Base-by-base conservation (phyloP, 2,113 vertebrate genomes). In the Epinephelus cyanopodus region DNA sequence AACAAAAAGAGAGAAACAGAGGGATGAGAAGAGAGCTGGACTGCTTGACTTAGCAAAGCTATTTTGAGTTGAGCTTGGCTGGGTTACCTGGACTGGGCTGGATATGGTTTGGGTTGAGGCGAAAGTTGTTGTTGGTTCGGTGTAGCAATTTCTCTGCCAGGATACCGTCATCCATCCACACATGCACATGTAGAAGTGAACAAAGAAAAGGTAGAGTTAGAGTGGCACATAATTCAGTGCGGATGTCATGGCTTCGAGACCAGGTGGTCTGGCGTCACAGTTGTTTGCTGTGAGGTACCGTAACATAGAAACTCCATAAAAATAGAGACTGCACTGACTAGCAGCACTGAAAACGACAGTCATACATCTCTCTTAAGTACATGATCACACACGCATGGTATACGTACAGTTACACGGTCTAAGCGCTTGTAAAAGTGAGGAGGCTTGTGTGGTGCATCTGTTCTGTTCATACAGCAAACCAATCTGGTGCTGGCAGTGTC, bases 41-140 rank as follows among this genome's bases (percentile, higher is more conserved):
- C 83, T 47, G 61, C 83, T 86, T 60, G 89, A 90, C 86, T 86
- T 91, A 84, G 89, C 87, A 83, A 87, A 85, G 89, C 90, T 93
- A 67, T 90, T 85, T 85, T 89, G 87, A 90, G 90, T 90, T 86
- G 89, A 92, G 89, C 86, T 91, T 91, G 90, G 87, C 90, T 89
- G 74, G 70, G 77, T 88, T 77, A 82, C 87, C 84, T 83, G 89
- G 91, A 90, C 81, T 75, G 86, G 81, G 75, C 78, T 84, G 80
- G 70, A 70, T 81, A 70, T 39, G 64, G 70, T 72, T 85, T 86
- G 85, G 57, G 77, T 78, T 81, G 74, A 88, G 33, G 82, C 84
- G 90, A 21, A 82, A 61, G 68, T 77, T 53, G 84, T 81, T 60
- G 79, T 89, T 74, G 73, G 69, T 86, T 89, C 52, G 86, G 81